These are phyloP conservation scores for Ispidina picta DNA, from an alignment of 2,797 vertebrate species.

Conservation along the genomic window DNA sequence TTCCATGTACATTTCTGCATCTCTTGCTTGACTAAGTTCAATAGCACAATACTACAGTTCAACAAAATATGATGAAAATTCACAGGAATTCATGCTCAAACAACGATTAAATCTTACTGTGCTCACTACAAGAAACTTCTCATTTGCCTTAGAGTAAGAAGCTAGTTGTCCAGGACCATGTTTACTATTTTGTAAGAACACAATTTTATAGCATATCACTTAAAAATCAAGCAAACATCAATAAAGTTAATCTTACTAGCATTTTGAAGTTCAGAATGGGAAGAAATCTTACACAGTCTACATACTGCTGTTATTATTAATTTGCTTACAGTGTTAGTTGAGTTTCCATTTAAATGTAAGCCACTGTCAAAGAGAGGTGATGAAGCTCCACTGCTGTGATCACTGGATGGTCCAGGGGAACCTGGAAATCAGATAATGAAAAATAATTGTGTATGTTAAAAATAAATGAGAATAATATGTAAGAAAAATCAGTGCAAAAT, in stretches of 20 bases:
- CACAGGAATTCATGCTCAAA: background rate
- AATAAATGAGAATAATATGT: background rate
- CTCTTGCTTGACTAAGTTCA: background rate
- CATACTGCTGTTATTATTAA: background rate
- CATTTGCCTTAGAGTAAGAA: background rate
- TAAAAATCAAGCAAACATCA: background rate
- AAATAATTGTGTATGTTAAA: background rate
- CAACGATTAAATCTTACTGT: background rate
- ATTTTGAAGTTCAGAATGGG: background rate
- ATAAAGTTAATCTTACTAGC: background rate
- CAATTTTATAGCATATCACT: background rate
- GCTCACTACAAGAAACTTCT: background rate
- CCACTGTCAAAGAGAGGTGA: constrained; percentile 93
- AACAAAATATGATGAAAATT: background rate
- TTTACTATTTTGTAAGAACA: background rate
- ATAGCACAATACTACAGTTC: background rate
- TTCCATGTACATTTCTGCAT: background rate
- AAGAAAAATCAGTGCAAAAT: background rate
- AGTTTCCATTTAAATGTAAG: constrained; percentile 90
- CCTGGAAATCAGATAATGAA: constrained; percentile 72
- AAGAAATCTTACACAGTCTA: background rate
- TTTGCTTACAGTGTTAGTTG: constrained; percentile 83
- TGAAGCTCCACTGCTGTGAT: constrained; percentile 86
- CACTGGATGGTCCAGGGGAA: constrained; percentile 86
- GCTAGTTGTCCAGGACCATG: background rate